Evolutionary conservation across 2,888 invertebrate genomes (phyloP).

Genomic region (Hyles lineata): DNA sequence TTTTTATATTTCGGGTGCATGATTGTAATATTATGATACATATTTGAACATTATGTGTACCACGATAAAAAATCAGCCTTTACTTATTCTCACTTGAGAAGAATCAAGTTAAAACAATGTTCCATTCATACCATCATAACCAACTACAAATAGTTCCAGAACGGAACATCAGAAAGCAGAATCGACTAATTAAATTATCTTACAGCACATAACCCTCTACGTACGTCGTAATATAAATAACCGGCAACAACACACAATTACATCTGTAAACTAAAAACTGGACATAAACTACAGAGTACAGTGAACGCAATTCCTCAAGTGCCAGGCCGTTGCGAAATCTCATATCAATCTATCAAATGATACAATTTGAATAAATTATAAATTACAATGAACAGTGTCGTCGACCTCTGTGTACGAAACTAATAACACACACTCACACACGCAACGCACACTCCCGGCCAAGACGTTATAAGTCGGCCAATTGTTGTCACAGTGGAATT

Average conservation of each 20-base stretch:
- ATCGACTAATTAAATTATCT: too few relatives aligned
- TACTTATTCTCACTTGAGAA: too few relatives aligned
- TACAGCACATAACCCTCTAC: too few relatives aligned
- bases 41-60: too few relatives aligned
- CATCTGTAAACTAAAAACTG: constrained; percentile 15
- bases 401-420: constrained; percentile 65
- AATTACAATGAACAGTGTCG: constrained; percentile 79
- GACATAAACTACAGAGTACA: constrained; percentile 13
- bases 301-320: constrained; percentile 39
- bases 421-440: constrained; percentile 60
- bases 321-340: constrained; percentile 55
- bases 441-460: constrained; percentile 44
- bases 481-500: constrained; percentile 44
- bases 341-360: constrained; percentile 71
- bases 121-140: too few relatives aligned
- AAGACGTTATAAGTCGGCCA: constrained; percentile 30
- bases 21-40: too few relatives aligned
- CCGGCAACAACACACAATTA: background rate
- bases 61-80: too few relatives aligned
- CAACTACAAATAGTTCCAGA: too few relatives aligned
- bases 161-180: too few relatives aligned
- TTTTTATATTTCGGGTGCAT: too few relatives aligned
- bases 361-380: constrained; percentile 80
- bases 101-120: too few relatives aligned
- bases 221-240: too few relatives aligned